phyloP scores from a whole-genome alignment of 35 echinoderm and acorn worm species.

The Amphiura filiformis region DNA sequence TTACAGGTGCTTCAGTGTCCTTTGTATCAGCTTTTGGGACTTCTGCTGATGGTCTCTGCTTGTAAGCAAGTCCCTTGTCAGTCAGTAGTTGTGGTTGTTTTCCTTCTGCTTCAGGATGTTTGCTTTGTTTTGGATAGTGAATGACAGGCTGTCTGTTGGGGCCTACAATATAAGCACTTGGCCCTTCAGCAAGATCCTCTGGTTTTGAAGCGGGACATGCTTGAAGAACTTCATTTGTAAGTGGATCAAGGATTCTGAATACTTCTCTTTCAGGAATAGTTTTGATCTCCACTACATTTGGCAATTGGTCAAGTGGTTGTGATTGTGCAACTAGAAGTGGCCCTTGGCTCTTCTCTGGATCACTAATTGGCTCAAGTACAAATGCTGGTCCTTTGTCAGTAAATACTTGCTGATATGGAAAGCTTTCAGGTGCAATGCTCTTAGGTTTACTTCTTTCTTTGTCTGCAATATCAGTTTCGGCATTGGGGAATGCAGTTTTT shows the following conservation, averaged over 20 bases:
- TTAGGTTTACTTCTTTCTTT: not conserved
- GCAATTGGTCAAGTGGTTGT: not conserved
- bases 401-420: constrained; percentile 9
- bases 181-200: not conserved
- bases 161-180: constrained; percentile 10
- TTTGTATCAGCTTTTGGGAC: not conserved
- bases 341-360: not conserved
- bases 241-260: constrained; percentile 4
- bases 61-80: constrained; percentile 12
- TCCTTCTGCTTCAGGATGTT: not conserved
- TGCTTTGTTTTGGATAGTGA: not conserved
- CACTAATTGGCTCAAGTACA: constrained; percentile 20
- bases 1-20: not conserved
- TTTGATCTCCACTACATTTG: not conserved
- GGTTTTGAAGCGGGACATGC: not conserved
- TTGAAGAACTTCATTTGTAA: constrained; percentile 4
- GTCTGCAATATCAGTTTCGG: not conserved
- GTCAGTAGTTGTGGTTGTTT: constrained; percentile 11
- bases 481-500: not conserved
- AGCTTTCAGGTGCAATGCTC: not conserved
- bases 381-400: constrained; percentile 58
- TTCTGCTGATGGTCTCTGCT: constrained; percentile 7
- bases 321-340: not conserved
- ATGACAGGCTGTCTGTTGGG: not conserved
- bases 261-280: not conserved